phyloP scores from a whole-genome alignment of 2,113 vertebrate genomes.

The Myrmophylax atrothorax region DNA sequence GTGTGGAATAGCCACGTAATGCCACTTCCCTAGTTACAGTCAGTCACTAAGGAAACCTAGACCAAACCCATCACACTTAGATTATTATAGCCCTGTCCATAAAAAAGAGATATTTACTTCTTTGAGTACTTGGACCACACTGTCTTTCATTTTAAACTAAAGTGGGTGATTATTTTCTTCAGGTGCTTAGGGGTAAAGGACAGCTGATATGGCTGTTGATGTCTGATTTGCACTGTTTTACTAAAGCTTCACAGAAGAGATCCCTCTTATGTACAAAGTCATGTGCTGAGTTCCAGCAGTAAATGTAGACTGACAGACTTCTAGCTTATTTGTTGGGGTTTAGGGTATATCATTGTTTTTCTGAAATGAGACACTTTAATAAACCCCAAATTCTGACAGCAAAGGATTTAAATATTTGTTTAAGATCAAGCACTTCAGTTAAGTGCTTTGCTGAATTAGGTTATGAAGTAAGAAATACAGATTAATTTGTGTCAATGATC shows the following conservation, averaged over 20 bases:
- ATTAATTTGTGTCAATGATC: background rate
- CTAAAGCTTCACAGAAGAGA: background rate
- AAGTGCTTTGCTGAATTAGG: background rate
- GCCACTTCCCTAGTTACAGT: no score
- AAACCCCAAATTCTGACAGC: background rate
- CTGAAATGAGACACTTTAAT: background rate
- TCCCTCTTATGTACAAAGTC: background rate
- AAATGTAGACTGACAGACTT: background rate
- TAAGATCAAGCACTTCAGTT: background rate
- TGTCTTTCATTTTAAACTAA: background rate
- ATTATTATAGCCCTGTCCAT: background rate
- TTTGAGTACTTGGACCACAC: background rate
- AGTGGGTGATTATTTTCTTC: background rate
- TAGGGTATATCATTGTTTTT: background rate
- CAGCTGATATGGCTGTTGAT: background rate
- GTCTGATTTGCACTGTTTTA: background rate
- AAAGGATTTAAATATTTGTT: background rate
- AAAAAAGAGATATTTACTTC: background rate
- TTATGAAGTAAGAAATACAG: background rate
- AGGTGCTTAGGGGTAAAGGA: background rate
- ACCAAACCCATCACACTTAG: no score
- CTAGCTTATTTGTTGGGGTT: background rate
- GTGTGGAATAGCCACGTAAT: no score
- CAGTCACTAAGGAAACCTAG: no score
- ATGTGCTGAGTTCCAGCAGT: background rate